These are phyloP conservation scores for Argyresthia goedartella DNA, from an alignment of 2,888 invertebrate species.

Conservation along the genomic window DNA sequence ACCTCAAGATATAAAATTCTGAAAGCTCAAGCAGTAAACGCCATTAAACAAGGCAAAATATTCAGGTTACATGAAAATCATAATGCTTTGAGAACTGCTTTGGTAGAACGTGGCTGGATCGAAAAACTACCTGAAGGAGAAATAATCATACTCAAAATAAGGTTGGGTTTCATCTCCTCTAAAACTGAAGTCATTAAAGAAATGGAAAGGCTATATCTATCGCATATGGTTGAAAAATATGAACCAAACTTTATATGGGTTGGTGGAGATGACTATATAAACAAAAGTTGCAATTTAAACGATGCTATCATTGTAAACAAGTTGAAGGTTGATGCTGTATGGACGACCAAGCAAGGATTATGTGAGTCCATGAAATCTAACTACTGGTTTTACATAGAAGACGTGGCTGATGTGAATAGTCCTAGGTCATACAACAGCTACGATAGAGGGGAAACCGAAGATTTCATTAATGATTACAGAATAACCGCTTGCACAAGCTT, in stretches of 20 bases:
- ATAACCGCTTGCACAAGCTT: conserved; percentile 83
- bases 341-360: conserved; percentile 59
- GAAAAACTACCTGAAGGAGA: conserved; percentile 71
- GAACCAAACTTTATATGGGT: conserved; percentile 52
- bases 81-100: conserved; percentile 65
- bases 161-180: conserved; percentile 26
- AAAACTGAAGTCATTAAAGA: conserved; percentile 34
- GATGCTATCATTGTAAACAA: conserved; percentile 40
- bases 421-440: conserved; percentile 80
- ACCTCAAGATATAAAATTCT: conserved; percentile 33
- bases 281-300: conserved; percentile 32
- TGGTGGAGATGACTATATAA: conserved; percentile 27
- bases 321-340: conserved; percentile 41
- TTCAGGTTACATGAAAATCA: conserved; percentile 68
- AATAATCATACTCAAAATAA: conserved; percentile 48
- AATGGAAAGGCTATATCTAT: conserved; percentile 48
- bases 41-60: conserved; percentile 63
- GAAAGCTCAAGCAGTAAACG: conserved; percentile 53
- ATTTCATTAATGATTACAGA: conserved; percentile 80
- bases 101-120: conserved; percentile 78
- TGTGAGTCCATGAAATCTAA: conserved; percentile 70
- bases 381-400: conserved; percentile 74
- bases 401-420: conserved; percentile 74
- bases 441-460: conserved; percentile 66
- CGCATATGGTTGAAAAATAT: conserved; percentile 44